Percentiles rank a stretch among this genome's conserved stretches.
phyloP scores from a whole-genome alignment of 2,888 invertebrate genomes.

The Cremastinae sp. region DNA sequence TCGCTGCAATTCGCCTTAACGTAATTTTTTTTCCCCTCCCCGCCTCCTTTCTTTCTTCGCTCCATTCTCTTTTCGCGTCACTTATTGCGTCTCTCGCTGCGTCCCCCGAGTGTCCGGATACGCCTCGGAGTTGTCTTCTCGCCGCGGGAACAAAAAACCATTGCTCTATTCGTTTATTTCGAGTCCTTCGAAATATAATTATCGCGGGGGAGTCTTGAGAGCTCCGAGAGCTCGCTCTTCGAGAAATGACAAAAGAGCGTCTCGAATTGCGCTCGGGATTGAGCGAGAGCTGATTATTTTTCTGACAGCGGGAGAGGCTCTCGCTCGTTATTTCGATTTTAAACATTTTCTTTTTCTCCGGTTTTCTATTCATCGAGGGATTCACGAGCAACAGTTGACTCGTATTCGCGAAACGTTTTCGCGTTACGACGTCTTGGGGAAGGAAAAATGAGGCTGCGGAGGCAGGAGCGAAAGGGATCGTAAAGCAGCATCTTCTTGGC shows the following conservation, averaged over 20 bases:
- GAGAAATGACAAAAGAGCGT: background rate
- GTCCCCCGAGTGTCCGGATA: no score
- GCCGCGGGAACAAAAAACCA: background rate
- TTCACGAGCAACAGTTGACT: slow-evolving; percentile 28
- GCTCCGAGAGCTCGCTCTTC: slow-evolving; percentile 13
- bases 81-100: background rate
- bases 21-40: slow-evolving; percentile 27
- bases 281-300: background rate
- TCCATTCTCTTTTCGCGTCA: slow-evolving; percentile 6
- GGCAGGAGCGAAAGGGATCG: slow-evolving; percentile 57
- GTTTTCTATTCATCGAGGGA: background rate
- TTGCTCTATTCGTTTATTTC: slow-evolving; percentile 60
- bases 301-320: no score
- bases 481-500: slow-evolving; percentile 66
- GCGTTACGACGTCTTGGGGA: slow-evolving; percentile 22
- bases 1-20: slow-evolving; percentile 29
- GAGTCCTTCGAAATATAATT: slow-evolving; percentile 59
- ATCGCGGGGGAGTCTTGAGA: slow-evolving; percentile 22
- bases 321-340: background rate
- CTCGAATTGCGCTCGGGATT: background rate
- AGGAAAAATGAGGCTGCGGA: background rate
- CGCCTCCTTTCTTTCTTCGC: slow-evolving; percentile 20
- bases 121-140: no score
- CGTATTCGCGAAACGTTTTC: slow-evolving; percentile 19
- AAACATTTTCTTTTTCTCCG: background rate